Evolutionary conservation across 2,888 invertebrate species (phyloP).

Genomic region (Gymnocheta viridis): DNA sequence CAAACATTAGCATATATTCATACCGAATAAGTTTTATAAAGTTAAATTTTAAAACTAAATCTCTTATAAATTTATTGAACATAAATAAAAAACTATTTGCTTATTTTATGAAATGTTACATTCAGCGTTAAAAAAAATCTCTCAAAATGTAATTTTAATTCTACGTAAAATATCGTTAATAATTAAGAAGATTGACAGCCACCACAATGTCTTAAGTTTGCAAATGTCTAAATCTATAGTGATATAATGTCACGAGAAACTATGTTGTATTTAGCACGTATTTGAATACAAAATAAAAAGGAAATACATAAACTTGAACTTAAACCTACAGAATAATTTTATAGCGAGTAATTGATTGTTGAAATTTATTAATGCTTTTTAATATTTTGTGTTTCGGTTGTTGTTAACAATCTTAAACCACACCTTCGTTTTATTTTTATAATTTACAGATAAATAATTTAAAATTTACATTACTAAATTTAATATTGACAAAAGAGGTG

Average conservation of each 20-base stretch:
- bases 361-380: not conserved
- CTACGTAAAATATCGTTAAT: too few relatives aligned
- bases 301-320: conserved; percentile 47
- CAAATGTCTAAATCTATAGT: not conserved
- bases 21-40: too few relatives aligned
- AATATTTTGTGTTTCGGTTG: not conserved
- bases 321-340: conserved; percentile 27
- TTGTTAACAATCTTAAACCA: conserved; percentile 19
- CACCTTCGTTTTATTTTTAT: not conserved
- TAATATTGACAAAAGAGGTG: conserved; percentile 50
- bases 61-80: too few relatives aligned
- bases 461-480: conserved; percentile 31
- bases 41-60: too few relatives aligned
- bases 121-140: too few relatives aligned
- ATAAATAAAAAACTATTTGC: too few relatives aligned
- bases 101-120: too few relatives aligned
- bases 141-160: too few relatives aligned
- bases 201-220: not conserved
- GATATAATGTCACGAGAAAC: not conserved
- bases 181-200: too few relatives aligned
- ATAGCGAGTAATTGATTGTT: conserved; percentile 1
- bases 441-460: not conserved
- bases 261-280: not conserved
- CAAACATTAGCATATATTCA: too few relatives aligned
- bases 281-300: not conserved